phyloP scores from a whole-genome alignment of 1,140 invertebrate species.

The Drosophila nigrodunni region DNA sequence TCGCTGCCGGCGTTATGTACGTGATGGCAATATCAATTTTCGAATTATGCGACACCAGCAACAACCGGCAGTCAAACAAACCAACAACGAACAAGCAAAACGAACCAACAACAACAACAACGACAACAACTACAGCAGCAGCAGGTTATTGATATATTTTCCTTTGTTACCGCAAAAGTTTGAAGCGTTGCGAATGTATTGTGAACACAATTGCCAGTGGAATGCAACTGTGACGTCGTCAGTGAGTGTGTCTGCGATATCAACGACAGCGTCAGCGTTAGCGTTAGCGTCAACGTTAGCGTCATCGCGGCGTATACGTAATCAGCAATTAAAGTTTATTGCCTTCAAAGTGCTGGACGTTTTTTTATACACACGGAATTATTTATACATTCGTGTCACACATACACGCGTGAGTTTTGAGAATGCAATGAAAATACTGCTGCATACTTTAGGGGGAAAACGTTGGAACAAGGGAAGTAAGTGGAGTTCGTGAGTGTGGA shows the following conservation, averaged over 20 bases:
- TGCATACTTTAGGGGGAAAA: slow-evolving; percentile 13
- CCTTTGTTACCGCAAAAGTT: slow-evolving; percentile 22
- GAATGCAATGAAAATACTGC: slow-evolving; percentile 19
- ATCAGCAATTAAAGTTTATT: slow-evolving; percentile 79
- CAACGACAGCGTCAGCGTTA: background rate
- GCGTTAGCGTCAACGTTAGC: too few species aligned
- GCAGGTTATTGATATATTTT: slow-evolving; percentile 70
- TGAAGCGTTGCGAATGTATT: slow-evolving; percentile 18
- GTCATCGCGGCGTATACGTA: slow-evolving; percentile 48
- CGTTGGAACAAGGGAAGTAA: background rate
- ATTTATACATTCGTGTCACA: slow-evolving; percentile 14
- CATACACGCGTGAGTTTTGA: background rate
- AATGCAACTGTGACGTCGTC: background rate
- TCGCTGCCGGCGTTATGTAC: slow-evolving; percentile 66
- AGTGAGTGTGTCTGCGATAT: too few species aligned
- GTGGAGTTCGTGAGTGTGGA: background rate
- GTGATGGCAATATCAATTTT: slow-evolving; percentile 78
- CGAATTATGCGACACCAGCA: slow-evolving; percentile 50
- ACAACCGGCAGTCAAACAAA: background rate
- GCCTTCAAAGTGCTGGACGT: slow-evolving; percentile 54
- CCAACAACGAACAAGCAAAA: too few species aligned
- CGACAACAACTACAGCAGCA: background rate
- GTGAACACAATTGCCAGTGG: slow-evolving; percentile 35
- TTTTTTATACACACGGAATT: slow-evolving; percentile 14
- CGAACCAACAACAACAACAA: background rate